phyloP scores from a whole-genome alignment of 1,140 invertebrate genomes.

The Caerostris extrusa region DNA sequence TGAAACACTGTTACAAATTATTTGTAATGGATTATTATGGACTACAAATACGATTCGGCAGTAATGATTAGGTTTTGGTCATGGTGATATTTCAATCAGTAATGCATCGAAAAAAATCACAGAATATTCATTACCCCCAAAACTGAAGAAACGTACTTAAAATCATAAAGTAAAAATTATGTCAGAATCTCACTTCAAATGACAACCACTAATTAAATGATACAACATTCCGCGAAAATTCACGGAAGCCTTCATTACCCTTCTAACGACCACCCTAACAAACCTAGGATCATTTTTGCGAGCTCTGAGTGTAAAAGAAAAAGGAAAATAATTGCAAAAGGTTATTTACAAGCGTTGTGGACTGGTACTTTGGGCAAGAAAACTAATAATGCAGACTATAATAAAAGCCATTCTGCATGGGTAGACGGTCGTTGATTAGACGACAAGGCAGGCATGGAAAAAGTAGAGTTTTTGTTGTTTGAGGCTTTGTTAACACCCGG shows the following conservation, averaged over 20 bases:
- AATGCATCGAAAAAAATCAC: too few relatives aligned
- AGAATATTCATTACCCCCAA: too few relatives aligned
- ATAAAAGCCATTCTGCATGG: conserved; percentile 30
- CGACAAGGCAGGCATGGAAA: neutral
- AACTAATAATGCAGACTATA: conserved; percentile 43
- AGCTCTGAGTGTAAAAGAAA: too few relatives aligned
- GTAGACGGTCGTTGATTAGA: conserved; percentile 1
- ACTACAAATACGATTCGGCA: too few relatives aligned
- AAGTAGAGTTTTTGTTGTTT: conserved; percentile 47
- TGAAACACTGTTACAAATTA: too few relatives aligned
- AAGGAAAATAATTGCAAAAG: conserved; percentile 6
- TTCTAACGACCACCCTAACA: neutral
- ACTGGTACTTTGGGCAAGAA: conserved; percentile 4
- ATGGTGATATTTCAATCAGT: too few relatives aligned
- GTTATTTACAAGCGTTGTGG: conserved; percentile 17
- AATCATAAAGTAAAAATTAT: too few relatives aligned
- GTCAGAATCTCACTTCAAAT: neutral
- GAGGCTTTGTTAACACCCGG: conserved; percentile 56
- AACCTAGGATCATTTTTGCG: too few relatives aligned
- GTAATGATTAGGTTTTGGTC: too few relatives aligned
- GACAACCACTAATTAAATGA: neutral
- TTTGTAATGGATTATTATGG: too few relatives aligned
- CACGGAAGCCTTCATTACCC: neutral
- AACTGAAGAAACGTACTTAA: too few relatives aligned
- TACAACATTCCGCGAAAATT: too few relatives aligned